A percentile compares a stretch with the other conserved stretches of the same genome.
These are phyloP conservation scores for Bujurquina vittata DNA, from an alignment of 2,113 vertebrate species.

Conservation along the genomic window DNA sequence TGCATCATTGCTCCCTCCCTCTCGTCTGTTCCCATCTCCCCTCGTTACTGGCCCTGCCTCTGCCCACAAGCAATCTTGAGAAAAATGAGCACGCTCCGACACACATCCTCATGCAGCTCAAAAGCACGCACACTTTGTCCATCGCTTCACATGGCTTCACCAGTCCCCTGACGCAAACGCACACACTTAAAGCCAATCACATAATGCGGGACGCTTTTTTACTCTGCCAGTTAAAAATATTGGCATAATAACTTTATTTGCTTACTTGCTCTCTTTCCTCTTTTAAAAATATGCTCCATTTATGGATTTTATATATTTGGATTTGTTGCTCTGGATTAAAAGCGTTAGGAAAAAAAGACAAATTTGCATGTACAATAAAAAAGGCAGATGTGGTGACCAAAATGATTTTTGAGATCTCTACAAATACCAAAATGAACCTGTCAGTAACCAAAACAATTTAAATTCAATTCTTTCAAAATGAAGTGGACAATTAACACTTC, in stretches of 20 bases:
- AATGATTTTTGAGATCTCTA: not conserved
- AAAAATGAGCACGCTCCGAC: constrained; percentile 11
- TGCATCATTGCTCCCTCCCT: constrained; percentile 48
- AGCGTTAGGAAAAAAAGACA: no score
- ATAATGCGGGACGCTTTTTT: constrained; percentile 6
- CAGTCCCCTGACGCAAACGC: not conserved
- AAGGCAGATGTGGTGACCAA: rapidly evolving
- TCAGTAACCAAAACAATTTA: no score
- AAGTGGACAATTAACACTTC: not conserved
- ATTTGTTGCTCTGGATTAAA: not conserved
- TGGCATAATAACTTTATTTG: not conserved
- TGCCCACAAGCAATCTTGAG: constrained; percentile 56
- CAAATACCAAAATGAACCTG: not conserved
- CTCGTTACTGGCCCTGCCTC: constrained; percentile 45
- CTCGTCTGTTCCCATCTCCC: constrained; percentile 38
- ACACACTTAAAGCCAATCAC: not conserved
- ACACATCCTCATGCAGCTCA: constrained; percentile 7
- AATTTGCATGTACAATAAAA: not conserved
- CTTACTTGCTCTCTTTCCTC: not conserved
- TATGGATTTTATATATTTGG: not conserved
- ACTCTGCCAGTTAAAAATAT: not conserved
- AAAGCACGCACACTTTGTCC: not conserved
- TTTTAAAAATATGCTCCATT: not conserved
- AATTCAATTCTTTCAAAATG: no score
- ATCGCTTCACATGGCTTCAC: constrained; percentile 2